phyloP scores from a whole-genome alignment of 2,113 vertebrate species.

The Sporophila hypoxantha region DNA sequence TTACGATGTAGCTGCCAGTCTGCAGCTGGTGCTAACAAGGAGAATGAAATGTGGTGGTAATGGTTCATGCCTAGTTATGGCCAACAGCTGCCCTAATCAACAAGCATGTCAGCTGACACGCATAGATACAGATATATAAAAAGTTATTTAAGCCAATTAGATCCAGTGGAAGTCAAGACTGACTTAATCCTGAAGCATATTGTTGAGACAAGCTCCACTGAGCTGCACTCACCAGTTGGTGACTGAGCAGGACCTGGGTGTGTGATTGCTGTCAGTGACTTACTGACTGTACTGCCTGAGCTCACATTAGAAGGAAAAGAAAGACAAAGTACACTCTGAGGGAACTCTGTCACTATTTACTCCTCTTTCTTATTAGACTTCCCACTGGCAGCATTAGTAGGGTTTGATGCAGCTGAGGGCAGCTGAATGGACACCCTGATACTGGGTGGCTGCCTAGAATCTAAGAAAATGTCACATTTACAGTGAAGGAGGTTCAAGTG shows the following conservation, averaged over 20 bases:
- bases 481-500: background rate
- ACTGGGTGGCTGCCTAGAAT: accelerated
- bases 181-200: background rate
- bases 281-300: background rate
- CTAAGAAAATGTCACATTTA: background rate
- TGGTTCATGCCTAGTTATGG: background rate
- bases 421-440: background rate
- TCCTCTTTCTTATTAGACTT: background rate
- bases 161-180: background rate
- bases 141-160: background rate
- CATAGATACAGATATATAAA: background rate
- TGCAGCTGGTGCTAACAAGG: background rate
- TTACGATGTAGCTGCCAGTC: background rate
- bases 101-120: background rate
- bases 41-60: background rate
- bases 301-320: background rate
- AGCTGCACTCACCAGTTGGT: background rate
- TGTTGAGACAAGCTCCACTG: background rate
- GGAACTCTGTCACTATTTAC: background rate
- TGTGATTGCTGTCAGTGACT: background rate
- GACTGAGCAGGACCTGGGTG: background rate
- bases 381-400: background rate
- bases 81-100: background rate
- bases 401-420: background rate
- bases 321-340: background rate